Conservation (phyloP, 2,113 vertebrate genomes). For the Seriola quinqueradiata region DNA sequence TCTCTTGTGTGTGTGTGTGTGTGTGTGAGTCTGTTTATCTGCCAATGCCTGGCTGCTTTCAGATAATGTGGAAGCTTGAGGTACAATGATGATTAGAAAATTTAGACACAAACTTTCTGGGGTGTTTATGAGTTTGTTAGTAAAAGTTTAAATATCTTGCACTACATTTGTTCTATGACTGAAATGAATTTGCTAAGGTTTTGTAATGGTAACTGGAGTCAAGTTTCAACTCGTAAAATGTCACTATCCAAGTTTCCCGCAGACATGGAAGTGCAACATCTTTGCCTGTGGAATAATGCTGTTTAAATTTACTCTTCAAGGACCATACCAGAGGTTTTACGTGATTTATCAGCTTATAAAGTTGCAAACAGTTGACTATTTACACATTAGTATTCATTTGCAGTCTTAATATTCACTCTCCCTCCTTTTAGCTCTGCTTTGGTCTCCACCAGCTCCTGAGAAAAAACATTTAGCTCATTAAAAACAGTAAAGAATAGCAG, state of each 20-base stretch:
- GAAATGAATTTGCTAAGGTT: neutral
- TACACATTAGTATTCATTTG: too few species aligned
- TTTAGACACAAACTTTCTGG: slow-evolving; percentile 8
- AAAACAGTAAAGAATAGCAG: too few species aligned
- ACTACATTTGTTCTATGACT: neutral
- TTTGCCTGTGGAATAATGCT: neutral
- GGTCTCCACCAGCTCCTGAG: neutral
- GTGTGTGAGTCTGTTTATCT: slow-evolving; percentile 34
- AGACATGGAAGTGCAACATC: neutral
- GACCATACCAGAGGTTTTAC: neutral
- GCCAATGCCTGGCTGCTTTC: slow-evolving; percentile 40
- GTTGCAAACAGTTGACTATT: too few species aligned
- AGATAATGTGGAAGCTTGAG: slow-evolving; percentile 44
- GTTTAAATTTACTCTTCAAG: slow-evolving; percentile 5
- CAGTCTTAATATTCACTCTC: neutral
- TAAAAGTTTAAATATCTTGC: neutral
- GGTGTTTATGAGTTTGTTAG: neutral
- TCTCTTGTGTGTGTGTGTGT: neutral
- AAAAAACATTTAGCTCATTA: too few species aligned
- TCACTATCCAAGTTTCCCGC: neutral
- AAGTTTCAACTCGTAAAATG: neutral
- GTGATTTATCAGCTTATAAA: neutral
- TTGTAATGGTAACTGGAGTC: neutral
- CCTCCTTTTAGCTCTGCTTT: neutral
- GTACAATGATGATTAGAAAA: slow-evolving; percentile 31